phyloP scores from a whole-genome alignment of 2,797 vertebrate genomes.

The Microcaecilia unicolor region DNA sequence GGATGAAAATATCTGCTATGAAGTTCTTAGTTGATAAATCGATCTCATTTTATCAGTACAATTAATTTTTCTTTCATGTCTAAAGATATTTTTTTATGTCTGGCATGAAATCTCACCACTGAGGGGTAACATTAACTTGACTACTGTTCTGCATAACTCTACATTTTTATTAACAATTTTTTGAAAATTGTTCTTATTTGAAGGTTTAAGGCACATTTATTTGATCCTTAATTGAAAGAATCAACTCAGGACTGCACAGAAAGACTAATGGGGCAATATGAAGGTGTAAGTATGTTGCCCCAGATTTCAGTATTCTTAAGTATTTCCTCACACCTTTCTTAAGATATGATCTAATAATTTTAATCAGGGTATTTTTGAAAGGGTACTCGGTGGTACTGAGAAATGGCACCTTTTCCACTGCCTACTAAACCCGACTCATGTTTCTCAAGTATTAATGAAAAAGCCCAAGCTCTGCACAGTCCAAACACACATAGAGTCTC shows the following conservation, averaged over 20 bases:
- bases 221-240: slow-evolving; percentile 14
- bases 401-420: too few species aligned
- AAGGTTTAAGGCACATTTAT: slow-evolving; percentile 22
- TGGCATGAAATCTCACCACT: slow-evolving; percentile 19
- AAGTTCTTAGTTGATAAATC: slow-evolving; percentile 39
- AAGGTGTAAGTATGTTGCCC: background rate
- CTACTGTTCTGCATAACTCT: slow-evolving; percentile 15
- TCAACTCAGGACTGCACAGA: slow-evolving; percentile 14
- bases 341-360: too few species aligned
- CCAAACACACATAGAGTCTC: too few species aligned
- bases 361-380: too few species aligned
- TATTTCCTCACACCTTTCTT: too few species aligned
- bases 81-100: slow-evolving; percentile 36
- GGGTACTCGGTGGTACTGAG: too few species aligned
- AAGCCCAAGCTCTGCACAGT: too few species aligned
- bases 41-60: slow-evolving; percentile 48
- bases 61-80: slow-evolving; percentile 38
- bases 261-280: slow-evolving; percentile 14
- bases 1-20: slow-evolving; percentile 30
- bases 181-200: slow-evolving; percentile 26
- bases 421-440: too few species aligned
- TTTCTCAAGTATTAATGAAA: too few species aligned
- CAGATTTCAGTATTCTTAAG: too few species aligned
- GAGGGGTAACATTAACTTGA: slow-evolving; percentile 13
- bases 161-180: slow-evolving; percentile 32